Conservation (phyloP, 2,888 invertebrate genomes). For the Pimpla rufipes region DNA sequence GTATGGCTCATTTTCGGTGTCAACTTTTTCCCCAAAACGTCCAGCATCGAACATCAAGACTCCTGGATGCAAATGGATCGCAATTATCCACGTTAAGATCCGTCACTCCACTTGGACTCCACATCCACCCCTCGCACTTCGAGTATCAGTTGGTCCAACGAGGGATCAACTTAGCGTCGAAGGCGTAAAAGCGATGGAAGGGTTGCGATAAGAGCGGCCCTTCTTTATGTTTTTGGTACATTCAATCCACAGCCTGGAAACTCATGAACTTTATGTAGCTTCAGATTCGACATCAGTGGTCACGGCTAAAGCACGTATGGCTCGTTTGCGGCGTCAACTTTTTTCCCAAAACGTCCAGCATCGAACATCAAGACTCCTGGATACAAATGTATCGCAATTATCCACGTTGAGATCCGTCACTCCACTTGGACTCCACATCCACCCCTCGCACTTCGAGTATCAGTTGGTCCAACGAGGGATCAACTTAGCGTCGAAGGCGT, state of each 20-base stretch:
- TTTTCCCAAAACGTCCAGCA: constrained; percentile 20
- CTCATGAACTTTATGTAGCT: no score
- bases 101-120: constrained; percentile 1
- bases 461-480: constrained; percentile 1
- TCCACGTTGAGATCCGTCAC: background rate
- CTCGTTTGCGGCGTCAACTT: constrained; percentile 9
- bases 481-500: background rate
- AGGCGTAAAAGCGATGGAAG: constrained; percentile 26
- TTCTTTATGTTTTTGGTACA: no score
- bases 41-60: background rate
- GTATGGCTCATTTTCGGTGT: constrained; percentile 15
- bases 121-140: constrained; percentile 2
- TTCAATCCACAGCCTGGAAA: no score
- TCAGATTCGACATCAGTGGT: no score
- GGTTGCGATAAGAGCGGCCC: constrained; percentile 52
- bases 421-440: constrained; percentile 2
- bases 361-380: background rate
- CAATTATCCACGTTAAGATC: background rate
- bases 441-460: background rate
- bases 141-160: constrained; percentile 10
- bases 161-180: background rate
- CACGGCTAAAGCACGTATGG: constrained; percentile 18
- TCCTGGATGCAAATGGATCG: constrained; percentile 9
- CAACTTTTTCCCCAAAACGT: constrained; percentile 23
- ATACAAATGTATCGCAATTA: constrained; percentile 21